phyloP scores from a whole-genome alignment of 2,113 vertebrate species.

The Rhipidura dahli region DNA sequence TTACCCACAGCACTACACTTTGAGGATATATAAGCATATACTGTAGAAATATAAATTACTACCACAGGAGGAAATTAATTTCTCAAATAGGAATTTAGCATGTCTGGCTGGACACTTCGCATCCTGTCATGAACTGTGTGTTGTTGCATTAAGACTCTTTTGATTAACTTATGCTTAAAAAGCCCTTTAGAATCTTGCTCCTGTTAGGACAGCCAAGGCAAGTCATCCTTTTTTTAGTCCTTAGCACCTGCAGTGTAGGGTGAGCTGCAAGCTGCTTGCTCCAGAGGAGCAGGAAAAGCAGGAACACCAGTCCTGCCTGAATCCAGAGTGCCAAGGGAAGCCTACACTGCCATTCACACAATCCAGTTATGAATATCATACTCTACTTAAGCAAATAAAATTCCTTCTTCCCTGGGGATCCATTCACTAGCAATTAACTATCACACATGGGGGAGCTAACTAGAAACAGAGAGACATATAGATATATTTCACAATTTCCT shows the following conservation, averaged over 20 bases:
- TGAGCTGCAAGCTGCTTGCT: background rate
- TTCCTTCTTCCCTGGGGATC: slow-evolving; percentile 17
- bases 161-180: background rate
- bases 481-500: background rate
- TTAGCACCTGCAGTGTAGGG: background rate
- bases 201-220: background rate
- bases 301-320: background rate
- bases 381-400: slow-evolving; percentile 49
- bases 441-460: slow-evolving; percentile 2
- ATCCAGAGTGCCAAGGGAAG: background rate
- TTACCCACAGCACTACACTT: background rate
- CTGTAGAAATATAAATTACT: background rate
- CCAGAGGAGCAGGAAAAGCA: background rate
- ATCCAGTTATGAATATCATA: background rate
- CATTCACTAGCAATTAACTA: slow-evolving; percentile 25
- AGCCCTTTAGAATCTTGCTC: background rate
- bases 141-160: background rate
- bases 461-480: background rate
- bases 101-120: background rate
- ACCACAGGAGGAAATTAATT: background rate
- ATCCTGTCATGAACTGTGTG: background rate
- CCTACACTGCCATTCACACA: background rate
- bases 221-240: background rate
- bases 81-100: background rate
- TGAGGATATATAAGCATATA: background rate